These are phyloP conservation scores for Cyaniris semiargus DNA, from an alignment of 2,888 invertebrate genomes.

Conservation along the genomic window DNA sequence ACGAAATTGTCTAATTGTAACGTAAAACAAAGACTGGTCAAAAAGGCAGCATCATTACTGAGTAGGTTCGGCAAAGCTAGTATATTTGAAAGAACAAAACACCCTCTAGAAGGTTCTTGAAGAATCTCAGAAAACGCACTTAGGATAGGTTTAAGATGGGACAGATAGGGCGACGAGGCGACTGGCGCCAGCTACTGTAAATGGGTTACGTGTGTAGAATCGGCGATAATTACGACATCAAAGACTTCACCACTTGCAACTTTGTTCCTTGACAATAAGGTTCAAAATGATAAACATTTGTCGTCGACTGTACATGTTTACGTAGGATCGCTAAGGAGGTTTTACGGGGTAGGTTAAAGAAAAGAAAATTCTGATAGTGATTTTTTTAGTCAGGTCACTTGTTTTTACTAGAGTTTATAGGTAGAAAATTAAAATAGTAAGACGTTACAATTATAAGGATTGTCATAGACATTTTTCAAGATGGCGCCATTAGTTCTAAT, in stretches of 20 bases:
- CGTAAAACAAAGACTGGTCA: background rate
- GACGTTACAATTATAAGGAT: background rate
- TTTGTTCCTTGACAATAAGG: background rate
- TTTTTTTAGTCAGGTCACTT: no score
- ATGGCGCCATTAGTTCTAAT: background rate
- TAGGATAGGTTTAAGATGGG: background rate
- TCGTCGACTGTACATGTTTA: background rate
- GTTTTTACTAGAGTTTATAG: no score
- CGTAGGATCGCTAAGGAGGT: background rate
- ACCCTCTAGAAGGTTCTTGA: background rate
- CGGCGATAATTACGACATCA: background rate
- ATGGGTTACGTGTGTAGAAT: conserved; percentile 71
- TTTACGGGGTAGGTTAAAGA: background rate
- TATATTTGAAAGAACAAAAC: background rate
- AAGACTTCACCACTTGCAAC: background rate
- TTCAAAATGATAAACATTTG: background rate
- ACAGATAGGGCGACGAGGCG: conserved; percentile 20
- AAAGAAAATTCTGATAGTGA: no score
- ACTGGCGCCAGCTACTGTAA: conserved; percentile 51
- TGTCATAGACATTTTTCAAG: background rate
- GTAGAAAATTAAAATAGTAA: no score
- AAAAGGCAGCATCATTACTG: background rate
- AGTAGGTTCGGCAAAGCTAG: background rate
- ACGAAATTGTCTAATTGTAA: no score
- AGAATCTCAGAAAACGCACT: conserved; percentile 1